phyloP scores from a whole-genome alignment of 2,888 invertebrate species.

The Caenorhabditis afra region DNA sequence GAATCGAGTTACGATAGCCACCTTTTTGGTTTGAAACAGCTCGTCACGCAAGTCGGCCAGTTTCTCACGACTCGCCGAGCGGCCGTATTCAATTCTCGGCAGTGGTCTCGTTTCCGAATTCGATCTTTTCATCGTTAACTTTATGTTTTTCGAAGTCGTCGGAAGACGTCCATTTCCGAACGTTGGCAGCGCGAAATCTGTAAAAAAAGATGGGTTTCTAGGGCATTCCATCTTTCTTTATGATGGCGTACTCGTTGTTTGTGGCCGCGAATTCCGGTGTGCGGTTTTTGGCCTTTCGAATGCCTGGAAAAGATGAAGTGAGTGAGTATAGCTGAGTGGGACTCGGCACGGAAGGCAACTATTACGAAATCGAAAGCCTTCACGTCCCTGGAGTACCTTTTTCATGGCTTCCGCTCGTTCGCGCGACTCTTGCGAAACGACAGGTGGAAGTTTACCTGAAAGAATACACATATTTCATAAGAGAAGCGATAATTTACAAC shows the following conservation, averaged over 20 bases:
- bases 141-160: slow-evolving; percentile 31
- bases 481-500: too few relatives aligned
- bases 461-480: slow-evolving; percentile 8
- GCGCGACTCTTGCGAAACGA: slow-evolving; percentile 47
- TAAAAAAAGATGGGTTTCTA: too few relatives aligned
- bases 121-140: slow-evolving; percentile 40
- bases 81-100: slow-evolving; percentile 51
- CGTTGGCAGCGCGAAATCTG: slow-evolving; percentile 25
- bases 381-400: slow-evolving; percentile 37
- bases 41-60: slow-evolving; percentile 56
- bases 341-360: not conserved
- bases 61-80: slow-evolving; percentile 51
- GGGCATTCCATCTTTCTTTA: too few relatives aligned
- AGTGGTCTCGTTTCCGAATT: slow-evolving; percentile 51
- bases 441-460: slow-evolving; percentile 60
- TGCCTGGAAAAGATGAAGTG: slow-evolving; percentile 31
- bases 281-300: slow-evolving; percentile 53
- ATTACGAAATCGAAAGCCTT: not conserved
- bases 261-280: slow-evolving; percentile 39
- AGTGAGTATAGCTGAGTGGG: not conserved
- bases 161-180: slow-evolving; percentile 47
- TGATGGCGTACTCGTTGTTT: slow-evolving; percentile 23
- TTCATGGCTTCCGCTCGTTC: slow-evolving; percentile 55
- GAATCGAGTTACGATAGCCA: not conserved
- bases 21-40: slow-evolving; percentile 57